Conservation (phyloP, 64 coral and sea anemone species). For the Montipora foliosa region DNA sequence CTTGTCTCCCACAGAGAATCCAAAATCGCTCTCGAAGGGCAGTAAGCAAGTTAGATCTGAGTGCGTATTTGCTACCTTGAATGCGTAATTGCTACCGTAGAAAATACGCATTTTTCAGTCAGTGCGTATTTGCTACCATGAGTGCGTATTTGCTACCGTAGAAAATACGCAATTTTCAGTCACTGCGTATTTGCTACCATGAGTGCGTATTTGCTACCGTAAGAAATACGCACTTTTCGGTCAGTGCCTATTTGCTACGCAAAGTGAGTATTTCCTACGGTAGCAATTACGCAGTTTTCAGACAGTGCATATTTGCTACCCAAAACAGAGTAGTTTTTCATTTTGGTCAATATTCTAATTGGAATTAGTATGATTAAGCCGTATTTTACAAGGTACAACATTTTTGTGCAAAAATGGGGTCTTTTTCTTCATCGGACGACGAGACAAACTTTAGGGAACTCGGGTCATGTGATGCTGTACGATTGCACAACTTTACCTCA, state of each 20-base stretch:
- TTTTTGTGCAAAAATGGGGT: too few relatives aligned
- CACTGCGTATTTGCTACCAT: slow-evolving; percentile 2
- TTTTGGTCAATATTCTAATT: too few relatives aligned
- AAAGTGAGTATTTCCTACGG: too few relatives aligned
- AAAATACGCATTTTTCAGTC: slow-evolving; percentile 6
- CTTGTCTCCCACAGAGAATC: not conserved
- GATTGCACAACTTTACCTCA: too few relatives aligned
- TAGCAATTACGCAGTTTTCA: not conserved
- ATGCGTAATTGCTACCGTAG: slow-evolving; percentile 29
- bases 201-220: slow-evolving; percentile 29
- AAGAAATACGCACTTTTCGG: not conserved
- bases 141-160: slow-evolving; percentile 29
- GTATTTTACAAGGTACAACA: too few relatives aligned
- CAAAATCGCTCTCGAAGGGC: too few relatives aligned
- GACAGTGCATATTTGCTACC: slow-evolving; percentile 12
- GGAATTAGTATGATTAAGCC: too few relatives aligned
- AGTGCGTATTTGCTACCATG: slow-evolving; percentile 29
- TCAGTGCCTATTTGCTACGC: not conserved
- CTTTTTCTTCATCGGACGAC: too few relatives aligned
- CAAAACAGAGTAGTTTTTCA: too few relatives aligned
- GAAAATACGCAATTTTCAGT: not conserved
- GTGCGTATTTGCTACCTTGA: slow-evolving; percentile 25
- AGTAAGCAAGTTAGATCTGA: not conserved
- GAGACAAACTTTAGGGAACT: too few relatives aligned
- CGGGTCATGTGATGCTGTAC: too few relatives aligned